phyloP scores from a whole-genome alignment of 1,140 invertebrate species.

The Carposina sasakii region DNA sequence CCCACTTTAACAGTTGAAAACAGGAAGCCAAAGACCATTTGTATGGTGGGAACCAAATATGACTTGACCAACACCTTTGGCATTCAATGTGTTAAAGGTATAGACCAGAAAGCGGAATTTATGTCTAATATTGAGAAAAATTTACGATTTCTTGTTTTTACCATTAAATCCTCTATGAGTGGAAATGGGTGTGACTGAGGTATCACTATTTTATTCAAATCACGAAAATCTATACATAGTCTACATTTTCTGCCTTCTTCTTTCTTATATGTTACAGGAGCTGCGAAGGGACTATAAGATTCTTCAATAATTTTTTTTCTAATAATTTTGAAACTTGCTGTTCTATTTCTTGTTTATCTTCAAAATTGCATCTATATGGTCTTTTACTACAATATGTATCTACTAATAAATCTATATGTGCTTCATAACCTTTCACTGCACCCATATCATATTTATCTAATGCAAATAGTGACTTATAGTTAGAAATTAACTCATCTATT shows the following conservation, averaged over 20 bases:
- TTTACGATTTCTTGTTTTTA: too few species aligned
- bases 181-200: constrained; percentile 13
- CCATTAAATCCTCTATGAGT: constrained; percentile 17
- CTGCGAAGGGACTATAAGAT: constrained; percentile 15
- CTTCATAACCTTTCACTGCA: constrained; percentile 31
- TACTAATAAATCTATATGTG: constrained; percentile 32
- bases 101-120: too few species aligned
- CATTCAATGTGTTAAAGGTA: too few species aligned
- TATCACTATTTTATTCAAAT: constrained; percentile 15
- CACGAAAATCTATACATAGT: too few species aligned
- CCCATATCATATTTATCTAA: constrained; percentile 32
- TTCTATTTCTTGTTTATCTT: constrained; percentile 27
- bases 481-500: constrained; percentile 30
- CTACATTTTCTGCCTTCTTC: constrained; percentile 15
- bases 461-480: constrained; percentile 36
- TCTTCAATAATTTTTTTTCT: constrained; percentile 17
- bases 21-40: too few species aligned
- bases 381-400: constrained; percentile 37
- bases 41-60: too few species aligned
- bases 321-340: constrained; percentile 13
- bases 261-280: constrained; percentile 11
- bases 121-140: too few species aligned
- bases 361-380: constrained; percentile 33
- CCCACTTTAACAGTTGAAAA: too few species aligned
- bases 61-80: too few species aligned